Conservation (phyloP, 2,797 vertebrate genomes). For the Etheostoma nigrum region DNA sequence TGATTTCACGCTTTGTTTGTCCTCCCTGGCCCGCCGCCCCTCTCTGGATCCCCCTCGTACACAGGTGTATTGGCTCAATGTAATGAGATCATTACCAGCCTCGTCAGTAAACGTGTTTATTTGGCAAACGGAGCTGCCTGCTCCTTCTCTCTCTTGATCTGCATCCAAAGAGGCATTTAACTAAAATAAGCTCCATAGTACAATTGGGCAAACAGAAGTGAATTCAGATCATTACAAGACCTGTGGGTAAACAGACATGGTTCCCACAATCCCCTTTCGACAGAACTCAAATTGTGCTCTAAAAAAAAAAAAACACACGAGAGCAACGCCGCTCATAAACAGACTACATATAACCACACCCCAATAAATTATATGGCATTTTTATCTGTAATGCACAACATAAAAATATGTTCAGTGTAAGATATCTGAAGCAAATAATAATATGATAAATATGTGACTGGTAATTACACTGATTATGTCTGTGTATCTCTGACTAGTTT, state of each 20-base stretch:
- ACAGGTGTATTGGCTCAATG: slow-evolving; percentile 85
- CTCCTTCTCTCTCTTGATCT: slow-evolving; percentile 76
- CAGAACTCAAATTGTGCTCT: slow-evolving; percentile 40
- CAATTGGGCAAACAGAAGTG: slow-evolving; percentile 79
- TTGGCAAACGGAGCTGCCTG: slow-evolving; percentile 75
- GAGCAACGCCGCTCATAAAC: slow-evolving; percentile 16
- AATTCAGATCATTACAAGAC: slow-evolving; percentile 80
- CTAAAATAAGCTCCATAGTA: slow-evolving; percentile 79
- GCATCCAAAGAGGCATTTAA: slow-evolving; percentile 84
- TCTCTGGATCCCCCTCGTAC: slow-evolving; percentile 76
- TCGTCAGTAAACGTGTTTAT: slow-evolving; percentile 83
- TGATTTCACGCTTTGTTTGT: slow-evolving; percentile 88
- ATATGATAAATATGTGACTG: slow-evolving; percentile 30
- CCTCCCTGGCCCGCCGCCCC: slow-evolving; percentile 78
- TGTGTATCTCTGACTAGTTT: slow-evolving; percentile 21
- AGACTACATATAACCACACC: slow-evolving; percentile 1
- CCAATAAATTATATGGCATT: slow-evolving; percentile 17
- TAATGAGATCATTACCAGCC: slow-evolving; percentile 86
- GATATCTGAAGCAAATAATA: slow-evolving; percentile 34
- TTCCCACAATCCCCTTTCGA: slow-evolving; percentile 60
- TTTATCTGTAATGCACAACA: slow-evolving; percentile 11
- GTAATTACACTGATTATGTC: slow-evolving; percentile 39
- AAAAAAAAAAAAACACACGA: slow-evolving; percentile 20
- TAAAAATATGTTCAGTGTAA: slow-evolving; percentile 39
- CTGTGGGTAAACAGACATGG: slow-evolving; percentile 68